Evolutionary conservation across 2,797 vertebrate species (phyloP).

Genomic region (Menidia menidia): DNA sequence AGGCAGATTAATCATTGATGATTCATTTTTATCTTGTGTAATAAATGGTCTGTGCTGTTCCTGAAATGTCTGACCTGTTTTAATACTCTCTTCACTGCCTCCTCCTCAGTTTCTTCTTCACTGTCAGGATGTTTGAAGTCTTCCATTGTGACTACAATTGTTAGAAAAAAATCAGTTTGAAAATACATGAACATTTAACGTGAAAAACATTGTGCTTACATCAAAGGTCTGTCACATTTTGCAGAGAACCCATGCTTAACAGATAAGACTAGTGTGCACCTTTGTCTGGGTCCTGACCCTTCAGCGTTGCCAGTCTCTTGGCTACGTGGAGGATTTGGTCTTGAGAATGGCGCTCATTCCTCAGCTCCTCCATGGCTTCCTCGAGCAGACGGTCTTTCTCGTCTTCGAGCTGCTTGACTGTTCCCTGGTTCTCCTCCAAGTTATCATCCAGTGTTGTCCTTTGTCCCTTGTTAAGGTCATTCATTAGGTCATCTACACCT

Average conservation of each 20-base stretch:
- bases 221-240: not conserved
- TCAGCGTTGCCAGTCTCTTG: constrained; percentile 89
- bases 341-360: constrained; percentile 85
- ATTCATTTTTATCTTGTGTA: constrained; percentile 3
- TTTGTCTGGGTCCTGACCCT: constrained; percentile 90
- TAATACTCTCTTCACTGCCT: constrained; percentile 87
- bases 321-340: constrained; percentile 89
- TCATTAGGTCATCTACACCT: constrained; percentile 76
- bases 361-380: constrained; percentile 88
- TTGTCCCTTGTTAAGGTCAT: constrained; percentile 87
- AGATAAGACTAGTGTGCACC: constrained; percentile 71
- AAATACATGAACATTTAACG: constrained; percentile 6
- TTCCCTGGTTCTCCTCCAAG: constrained; percentile 77
- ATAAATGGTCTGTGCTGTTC: not conserved
- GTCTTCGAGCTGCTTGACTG: constrained; percentile 82
- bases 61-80: constrained; percentile 83
- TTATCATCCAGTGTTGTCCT: constrained; percentile 70
- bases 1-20: constrained; percentile 3
- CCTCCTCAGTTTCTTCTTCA: constrained; percentile 93
- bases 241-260: not conserved
- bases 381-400: constrained; percentile 88
- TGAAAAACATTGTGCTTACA: not conserved
- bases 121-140: constrained; percentile 88
- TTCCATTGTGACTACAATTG: constrained; percentile 86
- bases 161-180: constrained; percentile 21